These are phyloP conservation scores for Halocaridina rubra DNA, from an alignment of 2,888 invertebrate genomes.

Conservation along the genomic window DNA sequence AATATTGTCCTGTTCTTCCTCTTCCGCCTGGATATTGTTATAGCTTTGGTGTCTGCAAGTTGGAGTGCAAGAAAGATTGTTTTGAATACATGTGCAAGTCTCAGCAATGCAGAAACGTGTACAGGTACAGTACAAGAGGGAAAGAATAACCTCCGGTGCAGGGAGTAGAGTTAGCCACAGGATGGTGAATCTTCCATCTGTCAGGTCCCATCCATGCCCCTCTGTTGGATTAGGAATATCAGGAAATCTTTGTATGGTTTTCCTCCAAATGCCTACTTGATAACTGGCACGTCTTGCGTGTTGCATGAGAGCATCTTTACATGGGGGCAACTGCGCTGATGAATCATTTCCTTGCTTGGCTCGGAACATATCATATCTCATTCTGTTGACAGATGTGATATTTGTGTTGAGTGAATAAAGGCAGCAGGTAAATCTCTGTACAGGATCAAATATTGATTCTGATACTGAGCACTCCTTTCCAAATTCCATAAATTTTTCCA, in stretches of 20 bases:
- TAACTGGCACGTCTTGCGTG: neutral
- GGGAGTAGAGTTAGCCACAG: no score
- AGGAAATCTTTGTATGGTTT: neutral
- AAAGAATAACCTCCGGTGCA: neutral
- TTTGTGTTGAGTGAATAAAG: neutral
- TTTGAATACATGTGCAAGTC: no score
- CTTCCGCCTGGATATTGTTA: neutral
- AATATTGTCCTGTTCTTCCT: neutral
- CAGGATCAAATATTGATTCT: neutral
- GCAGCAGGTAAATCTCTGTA: neutral
- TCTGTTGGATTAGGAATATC: neutral
- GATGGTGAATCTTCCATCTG: neutral
- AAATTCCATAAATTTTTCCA: neutral
- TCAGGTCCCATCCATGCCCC: neutral
- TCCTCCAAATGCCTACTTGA: neutral
- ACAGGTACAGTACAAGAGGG: neutral
- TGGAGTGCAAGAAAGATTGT: neutral
- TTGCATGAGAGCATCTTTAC: neutral
- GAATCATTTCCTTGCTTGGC: neutral
- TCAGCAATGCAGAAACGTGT: neutral
- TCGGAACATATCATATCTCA: neutral
- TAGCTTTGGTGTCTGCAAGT: neutral
- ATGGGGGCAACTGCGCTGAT: neutral
- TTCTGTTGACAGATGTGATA: neutral
- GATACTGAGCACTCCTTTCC: conserved; percentile 13